phyloP scores from a whole-genome alignment of 2,113 vertebrate species.

The Arvicanthis niloticus region DNA sequence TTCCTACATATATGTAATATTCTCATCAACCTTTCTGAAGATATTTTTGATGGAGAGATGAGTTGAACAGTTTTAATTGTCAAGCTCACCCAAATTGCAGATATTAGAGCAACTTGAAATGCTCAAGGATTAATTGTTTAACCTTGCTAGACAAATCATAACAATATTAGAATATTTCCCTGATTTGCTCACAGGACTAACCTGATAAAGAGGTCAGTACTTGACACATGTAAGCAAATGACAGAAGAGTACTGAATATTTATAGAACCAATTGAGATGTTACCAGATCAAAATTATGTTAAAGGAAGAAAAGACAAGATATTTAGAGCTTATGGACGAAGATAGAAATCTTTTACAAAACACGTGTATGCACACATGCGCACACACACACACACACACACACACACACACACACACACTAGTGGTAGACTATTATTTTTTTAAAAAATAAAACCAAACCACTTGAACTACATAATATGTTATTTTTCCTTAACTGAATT shows the following conservation, averaged over 20 bases:
- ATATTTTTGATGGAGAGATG: conserved; percentile 5
- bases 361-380: too few species aligned
- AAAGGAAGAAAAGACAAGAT: conserved; percentile 64
- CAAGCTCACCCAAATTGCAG: background rate
- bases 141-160: conserved; percentile 59
- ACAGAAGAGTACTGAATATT: conserved; percentile 75
- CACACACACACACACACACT: too few species aligned
- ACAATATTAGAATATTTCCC: conserved; percentile 55
- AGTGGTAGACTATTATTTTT: background rate
- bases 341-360: background rate
- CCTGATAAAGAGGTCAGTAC: conserved; percentile 77
- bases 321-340: conserved; percentile 57
- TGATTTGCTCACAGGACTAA: conserved; percentile 70
- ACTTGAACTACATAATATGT: conserved; percentile 30
- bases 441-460: background rate
- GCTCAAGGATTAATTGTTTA: conserved; percentile 56
- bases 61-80: conserved; percentile 53
- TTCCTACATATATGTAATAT: conserved; percentile 53
- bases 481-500: conserved; percentile 9
- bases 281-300: conserved; percentile 78
- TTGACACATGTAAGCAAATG: conserved; percentile 77
- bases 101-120: conserved; percentile 44
- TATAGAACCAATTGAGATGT: conserved; percentile 77
- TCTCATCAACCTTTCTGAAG: conserved; percentile 48
- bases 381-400: background rate